Base-by-base conservation (phyloP, 2,888 invertebrate species). In the Drosophila villosipedis region DNA sequence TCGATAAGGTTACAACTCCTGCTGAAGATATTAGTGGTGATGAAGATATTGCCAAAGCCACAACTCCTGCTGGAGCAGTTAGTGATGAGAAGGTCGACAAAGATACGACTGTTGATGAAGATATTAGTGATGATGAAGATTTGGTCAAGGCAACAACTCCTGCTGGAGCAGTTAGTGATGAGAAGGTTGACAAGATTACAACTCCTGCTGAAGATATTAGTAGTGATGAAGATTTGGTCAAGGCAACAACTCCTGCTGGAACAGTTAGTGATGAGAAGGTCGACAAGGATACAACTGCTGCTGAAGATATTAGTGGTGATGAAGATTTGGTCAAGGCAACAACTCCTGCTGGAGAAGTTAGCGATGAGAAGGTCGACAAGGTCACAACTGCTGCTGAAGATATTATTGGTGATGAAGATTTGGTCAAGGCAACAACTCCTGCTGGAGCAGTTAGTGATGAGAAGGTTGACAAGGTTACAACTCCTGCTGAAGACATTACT, bases 241-340 rank as follows among this genome's bases (percentile, higher is more conserved):
- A 49, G 41, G 43, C 52, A 0, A 71, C 74, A 14, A 73, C 70
- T 31, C 59, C 53, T 22, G 53, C 53, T 7, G 33, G 52, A 39
- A 37, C 9, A 31, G 31, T 31, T 33, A 33, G 33, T 0, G 12
- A 10, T 33, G 49, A 76, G 28, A 57, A 54, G 10, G 57, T 9
- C 12, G 19, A n/a, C 33, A 47, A 53, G 9, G 16, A 0, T 3
- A 39, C 69, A 59, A 22, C 58, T 59, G 1, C 58, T 12, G 10
- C 28, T 54, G 19, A 43, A 41, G 49, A 14, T 2, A 22, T 31
- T 37, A 37, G 19, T 35, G 43, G 2, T 1, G 67, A 52, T 5
- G 28, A 28, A 19, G 64, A 64, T 33, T 6, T 14, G 25, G 25
- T 31, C 19, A 62, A 28, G 33, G n/a, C 41, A 1, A 63, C 62